A percentile compares a stretch with the other conserved stretches of the same genome.
Evolutionary conservation across 2,797 vertebrate species (phyloP).

Genomic region (Melanotaenia boesemani): DNA sequence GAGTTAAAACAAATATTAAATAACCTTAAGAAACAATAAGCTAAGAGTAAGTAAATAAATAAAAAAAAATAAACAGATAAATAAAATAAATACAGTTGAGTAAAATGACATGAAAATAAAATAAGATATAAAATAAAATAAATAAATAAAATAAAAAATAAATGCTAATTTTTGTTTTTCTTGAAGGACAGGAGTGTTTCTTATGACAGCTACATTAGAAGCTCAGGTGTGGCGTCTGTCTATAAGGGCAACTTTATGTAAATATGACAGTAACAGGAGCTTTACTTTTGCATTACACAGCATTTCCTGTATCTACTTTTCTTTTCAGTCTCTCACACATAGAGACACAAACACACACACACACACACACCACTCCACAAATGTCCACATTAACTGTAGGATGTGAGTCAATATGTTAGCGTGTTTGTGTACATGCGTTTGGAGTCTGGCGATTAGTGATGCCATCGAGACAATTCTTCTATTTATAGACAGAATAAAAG

Average conservation of each 20-base stretch:
- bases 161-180: constrained; percentile 21
- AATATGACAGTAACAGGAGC: constrained; percentile 49
- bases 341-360: not conserved
- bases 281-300: constrained; percentile 25
- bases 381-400: not conserved
- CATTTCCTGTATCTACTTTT: not conserved
- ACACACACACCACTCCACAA: not conserved
- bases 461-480: constrained; percentile 48
- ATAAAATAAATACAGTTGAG: no score
- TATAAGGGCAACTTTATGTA: constrained; percentile 46
- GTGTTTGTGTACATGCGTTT: constrained; percentile 14
- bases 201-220: constrained; percentile 45
- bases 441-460: constrained; percentile 10
- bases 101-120: no score
- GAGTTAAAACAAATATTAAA: no score
- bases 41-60: no score
- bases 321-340: not conserved
- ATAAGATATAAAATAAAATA: no score
- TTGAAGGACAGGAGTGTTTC: constrained; percentile 63
- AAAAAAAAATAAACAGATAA: no score
- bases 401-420: constrained; percentile 3
- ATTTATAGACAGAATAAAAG: constrained; percentile 58
- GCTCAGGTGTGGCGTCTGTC: constrained; percentile 36
- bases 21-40: no score
- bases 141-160: no score